These are phyloP conservation scores for Macrotus californicus DNA, from an alignment of 2,113 vertebrate genomes.

Conservation along the genomic window DNA sequence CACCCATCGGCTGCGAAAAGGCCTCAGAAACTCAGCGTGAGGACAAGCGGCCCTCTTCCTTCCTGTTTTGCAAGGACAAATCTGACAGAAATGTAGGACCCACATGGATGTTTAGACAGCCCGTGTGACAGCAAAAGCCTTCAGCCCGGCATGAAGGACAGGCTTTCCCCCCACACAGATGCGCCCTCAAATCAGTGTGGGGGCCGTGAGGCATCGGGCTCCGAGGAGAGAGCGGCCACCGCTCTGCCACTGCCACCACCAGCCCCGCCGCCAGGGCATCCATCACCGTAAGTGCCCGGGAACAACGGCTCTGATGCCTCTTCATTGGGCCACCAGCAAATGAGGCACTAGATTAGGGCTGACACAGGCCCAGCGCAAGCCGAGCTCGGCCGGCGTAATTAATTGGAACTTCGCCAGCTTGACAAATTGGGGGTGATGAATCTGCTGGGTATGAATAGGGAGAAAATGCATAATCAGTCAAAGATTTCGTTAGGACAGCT, in stretches of 20 bases:
- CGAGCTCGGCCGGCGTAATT: conserved; percentile 92
- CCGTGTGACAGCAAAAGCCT: conserved; percentile 61
- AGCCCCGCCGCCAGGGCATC: conserved; percentile 85
- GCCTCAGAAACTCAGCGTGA: background rate
- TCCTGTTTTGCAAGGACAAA: conserved; percentile 80
- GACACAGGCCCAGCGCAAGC: conserved; percentile 91
- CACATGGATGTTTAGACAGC: conserved; percentile 27
- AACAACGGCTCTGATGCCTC: conserved; percentile 94
- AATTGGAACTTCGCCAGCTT: conserved; percentile 98
- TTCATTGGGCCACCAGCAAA: conserved; percentile 96
- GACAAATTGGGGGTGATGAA: conserved; percentile 99
- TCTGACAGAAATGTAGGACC: conserved; percentile 81
- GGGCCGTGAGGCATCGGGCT: conserved; percentile 79
- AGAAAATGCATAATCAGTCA: conserved; percentile 99
- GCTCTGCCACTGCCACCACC: conserved; percentile 84
- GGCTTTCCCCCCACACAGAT: conserved; percentile 84
- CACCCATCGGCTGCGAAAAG: background rate
- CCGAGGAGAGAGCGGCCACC: conserved; percentile 86
- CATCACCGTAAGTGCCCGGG: conserved; percentile 97
- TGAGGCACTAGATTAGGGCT: conserved; percentile 94
- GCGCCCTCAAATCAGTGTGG: conserved; percentile 92
- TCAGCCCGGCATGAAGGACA: conserved; percentile 83
- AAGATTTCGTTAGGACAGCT: conserved; percentile 94
- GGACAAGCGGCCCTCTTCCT: background rate
- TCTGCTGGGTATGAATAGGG: conserved; percentile 98